Evolutionary conservation across 1,140 invertebrate species (phyloP).

Genomic region (Sitodiplosis mosellana): DNA sequence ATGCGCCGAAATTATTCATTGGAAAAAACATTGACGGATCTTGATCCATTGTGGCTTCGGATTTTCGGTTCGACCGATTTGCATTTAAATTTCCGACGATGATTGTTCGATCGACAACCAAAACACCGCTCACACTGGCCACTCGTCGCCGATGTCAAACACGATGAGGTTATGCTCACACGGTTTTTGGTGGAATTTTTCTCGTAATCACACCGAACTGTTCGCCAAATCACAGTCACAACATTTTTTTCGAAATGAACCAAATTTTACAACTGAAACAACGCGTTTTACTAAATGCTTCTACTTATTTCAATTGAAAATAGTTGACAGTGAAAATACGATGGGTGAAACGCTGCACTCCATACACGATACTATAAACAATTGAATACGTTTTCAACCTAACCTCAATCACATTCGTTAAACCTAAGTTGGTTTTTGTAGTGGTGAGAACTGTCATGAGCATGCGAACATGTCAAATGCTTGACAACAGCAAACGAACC

Average conservation of each 20-base stretch:
- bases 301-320: no score
- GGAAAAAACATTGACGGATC: background rate
- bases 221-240: background rate
- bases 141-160: no score
- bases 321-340: background rate
- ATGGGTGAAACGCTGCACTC: background rate
- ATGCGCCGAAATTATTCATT: background rate
- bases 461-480: no score
- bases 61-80: background rate
- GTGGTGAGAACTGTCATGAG: no score
- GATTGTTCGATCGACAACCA: background rate
- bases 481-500: no score
- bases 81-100: background rate
- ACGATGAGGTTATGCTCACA: no score
- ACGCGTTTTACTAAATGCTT: no score
- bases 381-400: background rate
- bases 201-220: background rate
- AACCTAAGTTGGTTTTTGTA: no score
- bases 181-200: no score
- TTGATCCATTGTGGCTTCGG: background rate
- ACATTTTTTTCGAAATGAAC: background rate
- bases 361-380: background rate
- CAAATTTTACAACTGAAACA: background rate
- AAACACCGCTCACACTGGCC: background rate
- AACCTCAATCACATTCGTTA: background rate